Conservation (phyloP, 35 echinoderm and acorn worm species). For the Amphiura filiformis region DNA sequence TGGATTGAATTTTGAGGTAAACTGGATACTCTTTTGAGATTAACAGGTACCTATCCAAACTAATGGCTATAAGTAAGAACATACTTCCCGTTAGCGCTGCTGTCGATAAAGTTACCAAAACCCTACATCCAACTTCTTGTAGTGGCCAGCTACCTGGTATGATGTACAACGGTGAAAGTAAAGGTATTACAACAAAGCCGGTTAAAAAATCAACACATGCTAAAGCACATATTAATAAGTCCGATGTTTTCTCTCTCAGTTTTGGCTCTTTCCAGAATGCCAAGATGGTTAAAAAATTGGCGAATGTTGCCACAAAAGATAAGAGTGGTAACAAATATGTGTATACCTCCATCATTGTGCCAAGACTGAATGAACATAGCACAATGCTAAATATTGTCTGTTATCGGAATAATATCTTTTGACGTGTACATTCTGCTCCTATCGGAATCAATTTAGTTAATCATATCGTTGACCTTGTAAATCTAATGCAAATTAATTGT, state of each 20-base stretch:
- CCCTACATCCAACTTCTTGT: not conserved
- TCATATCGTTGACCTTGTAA: too few species aligned
- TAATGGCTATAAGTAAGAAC: not conserved
- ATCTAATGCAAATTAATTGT: too few species aligned
- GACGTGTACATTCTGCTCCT: too few species aligned
- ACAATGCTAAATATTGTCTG: too few species aligned
- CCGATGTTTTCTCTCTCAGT: not conserved
- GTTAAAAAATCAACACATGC: not conserved
- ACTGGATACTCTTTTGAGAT: not conserved
- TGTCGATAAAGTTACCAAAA: not conserved
- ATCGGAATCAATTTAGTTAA: too few species aligned
- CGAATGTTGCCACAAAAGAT: not conserved
- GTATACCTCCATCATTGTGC: too few species aligned
- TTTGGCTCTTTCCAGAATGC: not conserved
- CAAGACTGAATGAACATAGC: too few species aligned
- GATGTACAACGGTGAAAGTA: not conserved
- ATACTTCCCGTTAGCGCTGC: not conserved
- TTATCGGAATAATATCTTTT: too few species aligned
- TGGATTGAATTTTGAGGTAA: not conserved
- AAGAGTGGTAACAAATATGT: too few species aligned
- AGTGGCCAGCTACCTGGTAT: not conserved
- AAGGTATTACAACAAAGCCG: not conserved
- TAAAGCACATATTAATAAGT: not conserved
- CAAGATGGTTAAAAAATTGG: not conserved
- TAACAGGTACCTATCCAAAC: not conserved